phyloP scores from a whole-genome alignment of 1,140 invertebrate genomes.

The Drosophila chauvacae region DNA sequence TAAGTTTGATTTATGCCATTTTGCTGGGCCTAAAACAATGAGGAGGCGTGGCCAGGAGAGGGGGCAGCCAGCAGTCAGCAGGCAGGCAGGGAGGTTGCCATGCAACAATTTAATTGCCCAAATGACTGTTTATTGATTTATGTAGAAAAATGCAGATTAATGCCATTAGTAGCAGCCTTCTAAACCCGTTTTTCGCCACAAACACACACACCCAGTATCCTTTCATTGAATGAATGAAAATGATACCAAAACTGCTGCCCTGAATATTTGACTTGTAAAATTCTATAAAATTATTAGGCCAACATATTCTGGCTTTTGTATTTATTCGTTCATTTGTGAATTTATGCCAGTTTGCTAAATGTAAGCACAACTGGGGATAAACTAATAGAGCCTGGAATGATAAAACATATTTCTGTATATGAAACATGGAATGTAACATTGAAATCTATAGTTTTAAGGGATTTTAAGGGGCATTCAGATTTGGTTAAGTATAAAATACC shows the following conservation, averaged over 20 bases:
- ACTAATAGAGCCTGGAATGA: too few relatives aligned
- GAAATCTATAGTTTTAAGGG: not conserved
- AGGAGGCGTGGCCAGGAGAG: constrained; percentile 19
- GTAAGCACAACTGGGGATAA: not conserved
- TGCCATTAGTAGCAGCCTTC: constrained; percentile 50
- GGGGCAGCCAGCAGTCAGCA: not conserved
- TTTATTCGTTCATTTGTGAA: constrained; percentile 29
- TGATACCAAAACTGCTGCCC: constrained; percentile 11
- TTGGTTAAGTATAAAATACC: not conserved
- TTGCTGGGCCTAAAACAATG: constrained; percentile 51
- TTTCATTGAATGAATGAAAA: constrained; percentile 34
- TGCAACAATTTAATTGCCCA: constrained; percentile 75
- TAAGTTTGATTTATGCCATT: constrained; percentile 71
- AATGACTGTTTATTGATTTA: constrained; percentile 74
- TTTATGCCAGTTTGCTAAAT: constrained; percentile 33
- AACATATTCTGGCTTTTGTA: constrained; percentile 11
- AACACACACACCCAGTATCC: not conserved
- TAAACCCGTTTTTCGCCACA: not conserved
- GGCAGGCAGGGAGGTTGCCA: constrained; percentile 33
- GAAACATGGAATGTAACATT: too few relatives aligned
- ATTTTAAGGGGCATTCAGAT: not conserved
- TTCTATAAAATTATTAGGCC: constrained; percentile 23
- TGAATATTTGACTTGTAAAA: constrained; percentile 25
- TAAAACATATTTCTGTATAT: not conserved
- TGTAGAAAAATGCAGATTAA: constrained; percentile 68